Evolutionary conservation across 92 coral and sea anemone genomes (phyloP).

Genomic region (Epizoanthus stellaris): DNA sequence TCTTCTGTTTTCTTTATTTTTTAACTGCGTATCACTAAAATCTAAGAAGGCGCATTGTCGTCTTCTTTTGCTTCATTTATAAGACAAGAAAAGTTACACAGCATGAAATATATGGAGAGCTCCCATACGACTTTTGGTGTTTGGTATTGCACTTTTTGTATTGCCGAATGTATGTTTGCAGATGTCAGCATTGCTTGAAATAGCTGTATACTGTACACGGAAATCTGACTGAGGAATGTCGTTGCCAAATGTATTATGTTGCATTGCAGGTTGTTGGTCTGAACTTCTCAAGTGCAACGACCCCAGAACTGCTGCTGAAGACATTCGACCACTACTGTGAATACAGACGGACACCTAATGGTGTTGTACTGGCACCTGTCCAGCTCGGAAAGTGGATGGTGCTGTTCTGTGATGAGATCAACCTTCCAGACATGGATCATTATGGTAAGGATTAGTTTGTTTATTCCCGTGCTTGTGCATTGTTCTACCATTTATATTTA

Average conservation of each 20-base stretch:
- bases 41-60: no score
- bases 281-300: constrained; percentile 99
- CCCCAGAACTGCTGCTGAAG: constrained; percentile 96
- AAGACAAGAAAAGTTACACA: no score
- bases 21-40: no score
- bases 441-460: constrained; percentile 69
- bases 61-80: no score
- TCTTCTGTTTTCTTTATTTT: no score
- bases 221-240: no score
- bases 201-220: no score
- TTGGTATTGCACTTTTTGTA: no score
- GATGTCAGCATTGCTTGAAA: no score
- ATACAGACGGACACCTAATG: constrained; percentile 97
- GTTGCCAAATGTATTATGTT: not conserved
- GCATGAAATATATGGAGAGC: no score
- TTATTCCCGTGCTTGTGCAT: not conserved
- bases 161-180: not conserved
- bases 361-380: constrained; percentile 96
- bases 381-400: constrained; percentile 99
- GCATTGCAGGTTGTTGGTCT: constrained; percentile 89
- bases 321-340: constrained; percentile 99
- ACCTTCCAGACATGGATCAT: constrained; percentile 97
- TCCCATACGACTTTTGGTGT: no score
- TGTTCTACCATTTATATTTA: not conserved
- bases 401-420: constrained; percentile 98